These are phyloP conservation scores for Thaumetopoea pityocampa DNA, from an alignment of 1,140 invertebrate genomes.

Conservation along the genomic window DNA sequence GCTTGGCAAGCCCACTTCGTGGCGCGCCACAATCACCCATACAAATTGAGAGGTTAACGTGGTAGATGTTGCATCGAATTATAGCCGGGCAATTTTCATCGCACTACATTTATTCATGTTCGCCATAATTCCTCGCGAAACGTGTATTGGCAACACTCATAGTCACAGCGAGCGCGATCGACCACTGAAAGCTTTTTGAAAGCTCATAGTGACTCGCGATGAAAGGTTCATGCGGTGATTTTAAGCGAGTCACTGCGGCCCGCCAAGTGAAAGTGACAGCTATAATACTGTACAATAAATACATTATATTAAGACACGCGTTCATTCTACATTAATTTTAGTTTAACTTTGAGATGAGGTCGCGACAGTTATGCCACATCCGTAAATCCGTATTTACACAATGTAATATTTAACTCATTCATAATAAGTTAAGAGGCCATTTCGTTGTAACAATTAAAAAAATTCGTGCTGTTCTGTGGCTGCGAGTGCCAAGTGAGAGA, in stretches of 20 bases:
- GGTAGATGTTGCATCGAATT: slow-evolving; percentile 14
- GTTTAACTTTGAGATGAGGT: no score
- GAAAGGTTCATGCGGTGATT: slow-evolving; percentile 49
- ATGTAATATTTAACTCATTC: no score
- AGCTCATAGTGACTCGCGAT: slow-evolving; percentile 52
- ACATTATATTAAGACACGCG: slow-evolving; percentile 5
- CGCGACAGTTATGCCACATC: no score
- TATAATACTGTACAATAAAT: slow-evolving; percentile 14
- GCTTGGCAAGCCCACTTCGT: slow-evolving; percentile 48
- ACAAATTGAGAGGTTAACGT: slow-evolving; percentile 28
- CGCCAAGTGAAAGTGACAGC: slow-evolving; percentile 33
- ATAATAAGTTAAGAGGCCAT: no score
- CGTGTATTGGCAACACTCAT: slow-evolving; percentile 37
- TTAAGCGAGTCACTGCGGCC: slow-evolving; percentile 37
- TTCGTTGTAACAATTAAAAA: no score
- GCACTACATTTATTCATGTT: slow-evolving; percentile 21
- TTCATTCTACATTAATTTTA: no score
- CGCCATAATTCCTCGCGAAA: slow-evolving; percentile 25
- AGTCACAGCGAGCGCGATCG: slow-evolving; percentile 51
- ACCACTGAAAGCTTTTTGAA: slow-evolving; percentile 68
- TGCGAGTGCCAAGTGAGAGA: no score
- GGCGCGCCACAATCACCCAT: slow-evolving; percentile 36
- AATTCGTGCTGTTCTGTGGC: no score
- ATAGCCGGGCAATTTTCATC: slow-evolving; percentile 6
- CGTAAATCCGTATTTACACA: no score